Evolutionary conservation across 2,113 vertebrate species (phyloP).

Genomic region (Columba janthina): DNA sequence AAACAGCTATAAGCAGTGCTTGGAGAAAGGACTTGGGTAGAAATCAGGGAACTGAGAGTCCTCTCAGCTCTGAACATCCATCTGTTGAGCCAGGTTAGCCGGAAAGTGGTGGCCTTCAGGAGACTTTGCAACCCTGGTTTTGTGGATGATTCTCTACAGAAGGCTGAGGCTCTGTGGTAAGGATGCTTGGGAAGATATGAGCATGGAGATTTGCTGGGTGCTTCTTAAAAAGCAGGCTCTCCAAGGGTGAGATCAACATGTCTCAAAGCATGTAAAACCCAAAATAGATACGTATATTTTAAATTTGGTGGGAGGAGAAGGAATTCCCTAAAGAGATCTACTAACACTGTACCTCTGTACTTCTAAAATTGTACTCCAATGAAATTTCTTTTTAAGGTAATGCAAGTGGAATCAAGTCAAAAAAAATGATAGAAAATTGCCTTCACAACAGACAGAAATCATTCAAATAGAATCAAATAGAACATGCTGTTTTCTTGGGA

Average conservation of each 20-base stretch:
- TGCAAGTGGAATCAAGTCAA: not conserved
- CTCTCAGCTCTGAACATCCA: not conserved
- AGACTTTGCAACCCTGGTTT: not conserved
- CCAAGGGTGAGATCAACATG: not conserved
- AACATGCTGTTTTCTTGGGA: not conserved
- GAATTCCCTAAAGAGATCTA: not conserved
- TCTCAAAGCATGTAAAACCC: not conserved
- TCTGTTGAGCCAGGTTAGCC: not conserved
- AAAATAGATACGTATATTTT: not conserved
- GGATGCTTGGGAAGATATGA: not conserved
- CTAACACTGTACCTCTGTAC: not conserved
- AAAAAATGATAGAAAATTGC: not conserved
- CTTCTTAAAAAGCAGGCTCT: not conserved
- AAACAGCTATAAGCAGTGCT: not conserved
- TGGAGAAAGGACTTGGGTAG: not conserved
- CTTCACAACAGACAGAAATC: not conserved
- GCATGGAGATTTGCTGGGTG: not conserved
- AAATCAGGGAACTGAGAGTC: not conserved
- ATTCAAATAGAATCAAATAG: not conserved
- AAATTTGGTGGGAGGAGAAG: not conserved
- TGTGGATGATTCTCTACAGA: not conserved
- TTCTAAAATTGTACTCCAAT: not conserved
- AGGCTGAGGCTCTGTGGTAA: not conserved
- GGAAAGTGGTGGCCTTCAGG: not conserved
- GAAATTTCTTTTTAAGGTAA: not conserved